Evolutionary conservation across 2,113 vertebrate genomes (phyloP).

Genomic region (Hydropotes inermis): DNA sequence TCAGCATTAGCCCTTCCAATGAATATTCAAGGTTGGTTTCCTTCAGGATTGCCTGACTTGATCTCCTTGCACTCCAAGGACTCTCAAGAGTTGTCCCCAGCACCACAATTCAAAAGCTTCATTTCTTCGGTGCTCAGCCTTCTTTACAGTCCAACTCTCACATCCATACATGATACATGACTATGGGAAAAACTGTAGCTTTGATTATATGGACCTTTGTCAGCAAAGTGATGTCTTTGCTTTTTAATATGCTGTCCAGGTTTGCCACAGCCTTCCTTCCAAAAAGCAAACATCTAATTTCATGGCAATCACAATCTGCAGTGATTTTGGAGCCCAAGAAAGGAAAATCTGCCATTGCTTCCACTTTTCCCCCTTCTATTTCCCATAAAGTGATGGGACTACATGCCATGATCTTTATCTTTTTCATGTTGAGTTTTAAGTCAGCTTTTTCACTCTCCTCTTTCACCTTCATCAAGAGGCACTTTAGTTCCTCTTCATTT

Average conservation of each 20-base stretch:
- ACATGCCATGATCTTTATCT: neutral
- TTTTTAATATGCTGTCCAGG: neutral
- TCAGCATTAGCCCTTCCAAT: neutral
- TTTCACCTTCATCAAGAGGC: neutral
- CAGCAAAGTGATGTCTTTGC: neutral
- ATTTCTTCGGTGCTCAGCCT: neutral
- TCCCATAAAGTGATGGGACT: neutral
- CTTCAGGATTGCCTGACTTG: neutral
- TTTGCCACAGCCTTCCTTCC: neutral
- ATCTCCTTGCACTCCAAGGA: neutral
- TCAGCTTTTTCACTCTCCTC: neutral
- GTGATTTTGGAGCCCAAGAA: neutral
- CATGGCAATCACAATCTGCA: neutral
- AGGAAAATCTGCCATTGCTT: neutral
- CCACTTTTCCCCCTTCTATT: neutral
- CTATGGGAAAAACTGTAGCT: neutral
- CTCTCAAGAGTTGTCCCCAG: neutral
- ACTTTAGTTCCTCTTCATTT: neutral
- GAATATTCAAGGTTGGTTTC: neutral
- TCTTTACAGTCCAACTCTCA: accelerated
- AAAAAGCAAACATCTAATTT: neutral
- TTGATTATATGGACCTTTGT: neutral
- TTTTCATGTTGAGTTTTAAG: neutral
- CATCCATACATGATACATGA: neutral
- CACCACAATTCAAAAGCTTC: neutral